Conservation (phyloP, 2,888 invertebrate genomes). For the Noctua pronuba region DNA sequence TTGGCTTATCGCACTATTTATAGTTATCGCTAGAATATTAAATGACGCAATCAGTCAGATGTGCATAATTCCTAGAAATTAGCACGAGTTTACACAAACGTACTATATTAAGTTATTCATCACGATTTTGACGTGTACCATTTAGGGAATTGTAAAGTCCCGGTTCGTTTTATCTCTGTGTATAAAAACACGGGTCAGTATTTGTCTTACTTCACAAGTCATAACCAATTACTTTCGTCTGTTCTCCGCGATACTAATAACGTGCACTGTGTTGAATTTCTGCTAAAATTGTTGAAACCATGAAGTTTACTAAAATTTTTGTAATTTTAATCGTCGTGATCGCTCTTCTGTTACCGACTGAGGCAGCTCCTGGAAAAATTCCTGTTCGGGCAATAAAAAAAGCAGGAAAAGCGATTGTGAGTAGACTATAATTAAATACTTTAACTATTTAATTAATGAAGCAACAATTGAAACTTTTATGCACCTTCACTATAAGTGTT, state of each 20-base stretch:
- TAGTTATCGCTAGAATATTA: constrained; percentile 16
- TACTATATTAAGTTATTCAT: constrained; percentile 19
- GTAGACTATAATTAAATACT: neutral
- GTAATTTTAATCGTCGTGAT: constrained; percentile 53
- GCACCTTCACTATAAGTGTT: neutral
- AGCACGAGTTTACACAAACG: constrained; percentile 11
- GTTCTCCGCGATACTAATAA: constrained; percentile 1
- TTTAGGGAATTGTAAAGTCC: constrained; percentile 61
- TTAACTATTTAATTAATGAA: neutral
- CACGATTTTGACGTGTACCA: constrained; percentile 23
- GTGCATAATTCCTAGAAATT: constrained; percentile 39
- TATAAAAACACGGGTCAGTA: constrained; percentile 59
- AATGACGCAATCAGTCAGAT: constrained; percentile 40
- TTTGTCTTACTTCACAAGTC: constrained; percentile 30
- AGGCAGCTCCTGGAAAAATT: constrained; percentile 73
- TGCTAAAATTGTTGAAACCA: constrained; percentile 30
- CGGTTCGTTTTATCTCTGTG: constrained; percentile 49
- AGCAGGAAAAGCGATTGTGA: constrained; percentile 35
- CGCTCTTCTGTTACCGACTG: constrained; percentile 56
- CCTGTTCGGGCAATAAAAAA: constrained; percentile 61
- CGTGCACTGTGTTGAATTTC: neutral
- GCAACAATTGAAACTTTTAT: neutral
- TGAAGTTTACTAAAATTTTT: constrained; percentile 64
- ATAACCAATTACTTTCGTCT: constrained; percentile 12
- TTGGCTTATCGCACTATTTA: constrained; percentile 45